Evolutionary conservation across 2,797 vertebrate genomes (phyloP).

Genomic region (Bovichtus diacanthus): DNA sequence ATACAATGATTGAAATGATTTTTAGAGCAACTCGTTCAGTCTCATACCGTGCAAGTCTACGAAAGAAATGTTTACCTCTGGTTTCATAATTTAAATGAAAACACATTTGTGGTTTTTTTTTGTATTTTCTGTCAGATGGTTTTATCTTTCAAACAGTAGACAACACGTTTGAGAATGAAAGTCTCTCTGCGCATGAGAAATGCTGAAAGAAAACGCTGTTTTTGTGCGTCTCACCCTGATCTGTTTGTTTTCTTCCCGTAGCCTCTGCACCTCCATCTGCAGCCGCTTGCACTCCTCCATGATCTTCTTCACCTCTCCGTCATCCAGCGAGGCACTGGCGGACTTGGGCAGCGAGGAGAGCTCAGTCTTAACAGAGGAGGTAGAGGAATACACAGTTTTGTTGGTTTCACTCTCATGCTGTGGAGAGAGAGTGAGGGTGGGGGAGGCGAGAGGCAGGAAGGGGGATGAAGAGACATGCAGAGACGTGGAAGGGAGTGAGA

Average conservation of each 20-base stretch:
- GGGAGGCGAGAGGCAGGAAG: constrained; percentile 1
- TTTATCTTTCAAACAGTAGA: neutral
- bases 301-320: constrained; percentile 93
- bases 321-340: constrained; percentile 91
- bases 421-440: constrained; percentile 69
- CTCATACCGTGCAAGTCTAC: neutral
- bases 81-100: neutral
- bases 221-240: constrained; percentile 86
- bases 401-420: constrained; percentile 94
- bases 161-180: neutral
- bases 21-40: neutral
- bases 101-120: too few species aligned
- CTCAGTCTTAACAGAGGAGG: constrained; percentile 90
- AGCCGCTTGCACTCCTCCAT: constrained; percentile 95
- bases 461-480: constrained; percentile 37
- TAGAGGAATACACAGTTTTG: constrained; percentile 90
- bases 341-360: constrained; percentile 88
- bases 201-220: neutral
- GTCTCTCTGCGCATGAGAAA: neutral
- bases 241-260: constrained; percentile 94
- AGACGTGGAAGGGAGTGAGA: constrained; percentile 51
- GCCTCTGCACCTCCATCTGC: constrained; percentile 93
- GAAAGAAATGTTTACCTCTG: neutral
- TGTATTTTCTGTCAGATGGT: neutral
- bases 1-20: neutral